Evolutionary conservation across 2,113 vertebrate genomes (phyloP), one percentile per base, ranked within the genome.

Genomic region (Neolamprologus longior): DNA sequence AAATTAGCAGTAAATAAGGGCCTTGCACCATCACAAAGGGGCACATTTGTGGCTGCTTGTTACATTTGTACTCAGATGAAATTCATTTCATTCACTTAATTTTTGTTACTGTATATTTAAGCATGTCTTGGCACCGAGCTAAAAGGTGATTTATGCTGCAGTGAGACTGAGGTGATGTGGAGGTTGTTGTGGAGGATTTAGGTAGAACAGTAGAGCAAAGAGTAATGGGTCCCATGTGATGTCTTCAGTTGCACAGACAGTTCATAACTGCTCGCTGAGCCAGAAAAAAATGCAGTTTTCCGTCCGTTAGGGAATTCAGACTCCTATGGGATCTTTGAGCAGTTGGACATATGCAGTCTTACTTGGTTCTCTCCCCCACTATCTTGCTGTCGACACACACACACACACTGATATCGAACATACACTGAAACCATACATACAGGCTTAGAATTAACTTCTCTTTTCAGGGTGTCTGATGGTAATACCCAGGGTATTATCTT

Each of bases 271-370:
- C 86, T 90, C 93, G 90, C 50, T 90, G 85, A 93, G 82, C 33
- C 91, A 88, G 87, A 93, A 91, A 88, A 82, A 90, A 93, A 79
- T 24, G 55, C 37, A 42, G 19, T 79, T 66, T 80, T 85, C 55
- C 63, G 61, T 84, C 88, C 91, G 61, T 94, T 63, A 88, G 91
- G 85, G 93, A 76, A 93, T 93, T 93, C 81, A 37, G 68, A 92
- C 80, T 91, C 92, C 92, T 83, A 31, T 42, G 90, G 94, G 92
- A 89, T 73, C 81, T 3, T 24, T 21, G 81, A 91, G 86, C 78
- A 81, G 78, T 91, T 83, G 88, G 78, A 83, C 73, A 26, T 58
- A 42, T 3, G 61, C 26, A 11, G 19, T 82, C 31, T 86, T 26
- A 19, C 68, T 86, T 81, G 55, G 26, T 31, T 47, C 24, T 31